Evolutionary conservation across 2,797 vertebrate species (phyloP).

Genomic region (Aeoliscus strigatus): DNA sequence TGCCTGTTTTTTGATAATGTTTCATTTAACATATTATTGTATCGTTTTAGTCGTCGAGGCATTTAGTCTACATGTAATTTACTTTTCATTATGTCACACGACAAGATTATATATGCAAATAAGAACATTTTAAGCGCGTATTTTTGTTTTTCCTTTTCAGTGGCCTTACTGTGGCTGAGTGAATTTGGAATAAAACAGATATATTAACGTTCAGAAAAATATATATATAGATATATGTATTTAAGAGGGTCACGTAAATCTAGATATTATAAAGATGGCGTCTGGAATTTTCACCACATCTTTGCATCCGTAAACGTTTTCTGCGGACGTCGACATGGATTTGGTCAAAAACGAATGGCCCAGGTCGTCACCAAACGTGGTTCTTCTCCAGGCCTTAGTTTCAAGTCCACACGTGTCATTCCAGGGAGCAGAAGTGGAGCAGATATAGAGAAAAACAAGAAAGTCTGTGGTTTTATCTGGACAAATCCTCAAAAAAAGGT

Average conservation of each 20-base stretch:
- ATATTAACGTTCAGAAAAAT: too few relatives aligned
- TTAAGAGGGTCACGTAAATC: too few relatives aligned
- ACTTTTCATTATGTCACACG: constrained; percentile 70
- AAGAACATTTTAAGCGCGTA: constrained; percentile 68
- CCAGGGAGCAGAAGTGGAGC: constrained; percentile 24
- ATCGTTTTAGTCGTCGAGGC: constrained; percentile 54
- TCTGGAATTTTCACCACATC: too few relatives aligned
- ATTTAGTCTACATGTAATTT: constrained; percentile 66
- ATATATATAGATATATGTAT: too few relatives aligned
- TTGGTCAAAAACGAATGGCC: constrained; percentile 13
- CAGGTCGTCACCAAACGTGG: constrained; percentile 37
- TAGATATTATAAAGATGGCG: too few relatives aligned
- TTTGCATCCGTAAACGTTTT: too few relatives aligned
- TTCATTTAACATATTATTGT: constrained; percentile 71
- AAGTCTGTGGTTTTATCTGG: constrained; percentile 35
- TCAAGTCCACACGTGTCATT: constrained; percentile 19
- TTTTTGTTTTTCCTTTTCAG: constrained; percentile 69
- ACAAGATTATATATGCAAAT: constrained; percentile 83
- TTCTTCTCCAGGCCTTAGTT: constrained; percentile 50
- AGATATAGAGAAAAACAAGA: constrained; percentile 28
- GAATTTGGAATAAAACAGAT: constrained; percentile 44
- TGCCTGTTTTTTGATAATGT: constrained; percentile 89
- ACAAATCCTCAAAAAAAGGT: constrained; percentile 53
- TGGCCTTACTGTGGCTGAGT: constrained; percentile 75
- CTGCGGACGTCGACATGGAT: constrained; percentile 7